phyloP scores from a whole-genome alignment of 2,797 vertebrate species.

The Sebastes taczanowskii region DNA sequence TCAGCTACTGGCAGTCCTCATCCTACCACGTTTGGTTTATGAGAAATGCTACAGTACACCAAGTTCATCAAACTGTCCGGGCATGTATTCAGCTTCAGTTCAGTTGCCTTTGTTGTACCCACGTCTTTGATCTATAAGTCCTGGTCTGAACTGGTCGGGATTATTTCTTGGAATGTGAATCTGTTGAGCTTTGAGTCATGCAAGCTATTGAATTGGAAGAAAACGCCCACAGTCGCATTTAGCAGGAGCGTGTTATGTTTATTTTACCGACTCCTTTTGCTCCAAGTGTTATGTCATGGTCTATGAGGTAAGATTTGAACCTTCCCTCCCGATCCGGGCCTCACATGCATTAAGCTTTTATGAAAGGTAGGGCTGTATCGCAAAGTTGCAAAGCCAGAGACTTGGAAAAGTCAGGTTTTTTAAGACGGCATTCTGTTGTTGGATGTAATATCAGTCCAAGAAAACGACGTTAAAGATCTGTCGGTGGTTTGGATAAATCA shows the following conservation, averaged over 20 bases:
- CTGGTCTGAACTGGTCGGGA: constrained; percentile 35
- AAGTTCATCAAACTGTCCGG: constrained; percentile 18
- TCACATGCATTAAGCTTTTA: background rate
- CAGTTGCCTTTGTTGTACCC: background rate
- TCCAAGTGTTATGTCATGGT: constrained; percentile 62
- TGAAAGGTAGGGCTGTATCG: background rate
- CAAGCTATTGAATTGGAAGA: constrained; percentile 38
- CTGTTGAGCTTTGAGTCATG: constrained; percentile 42
- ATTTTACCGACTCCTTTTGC: constrained; percentile 52
- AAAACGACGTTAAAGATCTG: no score
- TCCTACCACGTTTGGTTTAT: background rate
- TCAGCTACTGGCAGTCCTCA: constrained; percentile 6
- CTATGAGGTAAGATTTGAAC: constrained; percentile 42
- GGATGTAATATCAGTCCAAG: background rate
- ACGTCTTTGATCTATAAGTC: constrained; percentile 44
- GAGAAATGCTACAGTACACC: constrained; percentile 2
- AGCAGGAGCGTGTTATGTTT: constrained; percentile 62
- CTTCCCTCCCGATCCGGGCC: background rate
- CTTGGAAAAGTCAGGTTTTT: background rate
- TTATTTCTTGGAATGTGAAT: constrained; percentile 41
- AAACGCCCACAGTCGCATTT: constrained; percentile 51
- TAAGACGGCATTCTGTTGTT: background rate
- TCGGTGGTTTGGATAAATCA: background rate
- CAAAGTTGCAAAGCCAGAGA: background rate
- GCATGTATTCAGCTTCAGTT: constrained; percentile 22